A percentile compares a stretch with the other conserved stretches of the same genome.
Conservation (phyloP, 2,113 vertebrate genomes). For the Regulus satrapa region DNA sequence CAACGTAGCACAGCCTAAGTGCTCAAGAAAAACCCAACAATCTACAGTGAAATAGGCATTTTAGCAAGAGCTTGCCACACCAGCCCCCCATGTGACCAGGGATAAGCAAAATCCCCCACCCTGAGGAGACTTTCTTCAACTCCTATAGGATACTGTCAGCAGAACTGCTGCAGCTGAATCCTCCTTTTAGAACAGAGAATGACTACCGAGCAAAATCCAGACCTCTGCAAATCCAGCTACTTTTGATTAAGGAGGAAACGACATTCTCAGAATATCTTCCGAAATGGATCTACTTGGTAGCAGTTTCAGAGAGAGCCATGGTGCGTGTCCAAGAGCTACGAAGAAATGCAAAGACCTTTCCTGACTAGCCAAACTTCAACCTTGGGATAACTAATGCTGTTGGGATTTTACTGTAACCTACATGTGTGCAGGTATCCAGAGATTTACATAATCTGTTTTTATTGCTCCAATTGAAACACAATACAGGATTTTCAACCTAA, state of each 20-base stretch:
- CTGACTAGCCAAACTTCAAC: not conserved
- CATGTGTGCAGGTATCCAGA: not conserved
- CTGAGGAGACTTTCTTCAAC: not conserved
- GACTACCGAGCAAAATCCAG: not conserved
- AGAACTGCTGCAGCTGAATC: not conserved
- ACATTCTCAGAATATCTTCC: not conserved
- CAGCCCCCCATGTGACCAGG: not conserved
- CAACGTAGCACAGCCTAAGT: not conserved
- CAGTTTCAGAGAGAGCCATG: not conserved
- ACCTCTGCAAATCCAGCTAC: not conserved
- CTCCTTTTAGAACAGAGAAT: not conserved
- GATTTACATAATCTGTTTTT: not conserved
- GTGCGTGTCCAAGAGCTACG: not conserved
- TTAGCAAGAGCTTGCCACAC: not conserved
- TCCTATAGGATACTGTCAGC: not conserved
- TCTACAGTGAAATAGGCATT: not conserved
- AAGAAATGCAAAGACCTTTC: not conserved
- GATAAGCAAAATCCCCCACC: not conserved
- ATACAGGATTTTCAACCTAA: constrained; percentile 26
- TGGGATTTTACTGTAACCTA: not conserved
- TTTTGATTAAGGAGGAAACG: not conserved
- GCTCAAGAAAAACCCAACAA: not conserved
- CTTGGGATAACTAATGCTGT: not conserved
- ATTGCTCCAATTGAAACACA: not conserved
- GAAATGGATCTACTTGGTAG: not conserved